Base-by-base conservation (phyloP, 2,113 vertebrate genomes). In the Centrocercus urophasianus region DNA sequence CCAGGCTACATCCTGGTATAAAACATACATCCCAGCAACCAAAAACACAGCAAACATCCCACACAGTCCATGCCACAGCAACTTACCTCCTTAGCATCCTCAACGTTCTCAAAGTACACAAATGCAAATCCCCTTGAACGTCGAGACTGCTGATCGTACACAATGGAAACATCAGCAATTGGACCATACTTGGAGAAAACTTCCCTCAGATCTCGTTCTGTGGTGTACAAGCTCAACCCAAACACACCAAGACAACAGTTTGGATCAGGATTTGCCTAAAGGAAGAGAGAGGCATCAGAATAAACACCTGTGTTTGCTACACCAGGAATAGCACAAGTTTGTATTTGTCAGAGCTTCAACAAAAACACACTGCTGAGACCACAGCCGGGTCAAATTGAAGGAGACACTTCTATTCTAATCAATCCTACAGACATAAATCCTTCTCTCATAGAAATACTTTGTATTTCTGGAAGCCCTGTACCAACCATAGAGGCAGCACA, bases 101-200 rank as follows among this genome's bases (percentile, higher is more conserved):
- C 98, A 13, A 98, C 98, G 32, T 98, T 99, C 95, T 99, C 99
- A 4, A 99, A 99, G 97, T 99, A 99, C 50, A 99, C 99, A 73
- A 99, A 99, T 0, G 99, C 98, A 84, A 99, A 99, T 76, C 99
- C 99, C 67, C 99, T 98, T 42, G 99, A 99, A 45, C 99, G 99
- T 22, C 99, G 98, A 2, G 99, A 99, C 90, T 99, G 99, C 96
- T 99, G 99, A 91, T 99, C 99, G 24, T 99, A 99, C 57, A 99
- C 99, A 19, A 99, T 99, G 89, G 97, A 98, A 73, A 99, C 99
- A 32, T 99, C 99, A 1, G 98, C 97, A 85, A 99, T 98, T 32
- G 99, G 99, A 64, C 99, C 99, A 21, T 99, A 99, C 90, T 99
- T 99, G 71, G 99, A 99, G 96, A 99, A 99, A 12, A 99, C 99